Evolutionary conservation across 2,113 vertebrate genomes (phyloP).

Genomic region (Mystacornis crossleyi): DNA sequence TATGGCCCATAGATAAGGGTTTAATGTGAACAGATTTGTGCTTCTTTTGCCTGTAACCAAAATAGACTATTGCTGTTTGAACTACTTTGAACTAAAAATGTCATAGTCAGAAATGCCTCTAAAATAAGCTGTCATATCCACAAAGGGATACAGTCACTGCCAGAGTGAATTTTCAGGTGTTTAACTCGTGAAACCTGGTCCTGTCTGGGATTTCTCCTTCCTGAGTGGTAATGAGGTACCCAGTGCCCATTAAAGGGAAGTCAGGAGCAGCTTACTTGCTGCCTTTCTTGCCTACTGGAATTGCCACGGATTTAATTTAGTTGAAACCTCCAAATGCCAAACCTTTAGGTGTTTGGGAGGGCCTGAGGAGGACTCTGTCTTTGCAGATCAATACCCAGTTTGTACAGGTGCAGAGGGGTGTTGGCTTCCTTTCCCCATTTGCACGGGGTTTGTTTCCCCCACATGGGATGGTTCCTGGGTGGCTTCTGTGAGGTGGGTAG

Average conservation of each 20-base stretch:
- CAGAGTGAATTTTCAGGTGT: background rate
- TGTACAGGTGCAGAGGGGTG: background rate
- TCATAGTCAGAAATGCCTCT: background rate
- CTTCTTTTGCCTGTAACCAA: background rate
- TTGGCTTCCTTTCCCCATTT: background rate
- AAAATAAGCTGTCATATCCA: background rate
- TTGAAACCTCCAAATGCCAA: background rate
- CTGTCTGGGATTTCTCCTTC: background rate
- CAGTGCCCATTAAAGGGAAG: background rate
- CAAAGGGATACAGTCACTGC: accelerated
- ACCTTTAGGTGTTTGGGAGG: background rate
- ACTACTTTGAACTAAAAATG: background rate
- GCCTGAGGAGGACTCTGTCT: background rate
- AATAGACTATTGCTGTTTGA: background rate
- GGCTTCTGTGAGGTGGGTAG: background rate
- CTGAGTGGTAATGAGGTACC: background rate
- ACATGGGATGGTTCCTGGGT: accelerated
- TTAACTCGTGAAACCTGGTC: background rate
- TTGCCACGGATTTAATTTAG: background rate
- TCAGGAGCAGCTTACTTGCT: background rate
- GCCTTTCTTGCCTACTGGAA: background rate
- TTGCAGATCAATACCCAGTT: background rate
- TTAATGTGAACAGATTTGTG: background rate
- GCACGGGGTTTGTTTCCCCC: accelerated
- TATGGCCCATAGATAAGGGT: background rate